Conservation (phyloP, 2,113 vertebrate species). For the Steatornis caripensis region DNA sequence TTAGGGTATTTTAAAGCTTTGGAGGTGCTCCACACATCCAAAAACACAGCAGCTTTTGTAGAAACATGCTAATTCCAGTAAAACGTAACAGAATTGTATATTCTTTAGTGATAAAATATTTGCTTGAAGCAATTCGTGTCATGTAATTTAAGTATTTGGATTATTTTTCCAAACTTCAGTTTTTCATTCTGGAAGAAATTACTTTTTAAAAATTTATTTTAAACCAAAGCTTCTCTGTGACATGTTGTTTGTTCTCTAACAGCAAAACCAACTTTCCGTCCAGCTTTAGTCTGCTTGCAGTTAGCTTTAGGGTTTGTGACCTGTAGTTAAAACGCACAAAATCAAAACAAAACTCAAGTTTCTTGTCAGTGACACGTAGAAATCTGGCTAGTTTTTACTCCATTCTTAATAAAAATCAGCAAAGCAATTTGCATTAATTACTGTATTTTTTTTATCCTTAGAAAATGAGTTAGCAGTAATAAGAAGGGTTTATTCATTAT, state of each 20-base stretch:
- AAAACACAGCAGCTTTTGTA: neutral
- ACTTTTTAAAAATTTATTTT: neutral
- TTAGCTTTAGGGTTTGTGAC: neutral
- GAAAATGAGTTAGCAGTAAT: neutral
- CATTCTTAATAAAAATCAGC: neutral
- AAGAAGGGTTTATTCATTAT: neutral
- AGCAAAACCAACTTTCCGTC: neutral
- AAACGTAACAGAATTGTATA: neutral
- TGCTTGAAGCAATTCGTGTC: neutral
- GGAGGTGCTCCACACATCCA: neutral
- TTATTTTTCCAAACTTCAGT: neutral
- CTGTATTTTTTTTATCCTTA: neutral
- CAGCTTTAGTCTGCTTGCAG: neutral
- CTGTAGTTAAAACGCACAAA: neutral
- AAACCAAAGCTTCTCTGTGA: neutral
- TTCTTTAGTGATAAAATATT: neutral
- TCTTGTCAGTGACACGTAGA: neutral
- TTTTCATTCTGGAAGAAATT: neutral
- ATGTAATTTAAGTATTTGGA: neutral
- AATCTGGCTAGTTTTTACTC: neutral
- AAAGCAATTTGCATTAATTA: neutral
- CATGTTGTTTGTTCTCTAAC: neutral
- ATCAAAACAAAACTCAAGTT: neutral
- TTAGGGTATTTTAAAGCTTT: neutral
- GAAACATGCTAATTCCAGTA: neutral